These are phyloP conservation scores for Xanthorhoe designata DNA, from an alignment of 2,888 invertebrate species.

Conservation along the genomic window DNA sequence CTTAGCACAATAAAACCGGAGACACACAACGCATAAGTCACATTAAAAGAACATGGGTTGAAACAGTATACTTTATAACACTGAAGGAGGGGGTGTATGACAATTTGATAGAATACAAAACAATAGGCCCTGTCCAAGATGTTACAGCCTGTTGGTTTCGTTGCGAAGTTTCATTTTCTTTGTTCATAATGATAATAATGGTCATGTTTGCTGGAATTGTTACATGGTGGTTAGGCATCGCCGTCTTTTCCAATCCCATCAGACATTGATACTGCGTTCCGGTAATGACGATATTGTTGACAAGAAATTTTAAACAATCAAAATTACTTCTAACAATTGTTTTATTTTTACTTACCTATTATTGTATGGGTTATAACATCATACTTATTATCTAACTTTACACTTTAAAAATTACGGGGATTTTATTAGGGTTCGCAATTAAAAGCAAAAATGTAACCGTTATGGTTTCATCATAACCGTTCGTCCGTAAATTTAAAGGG, in stretches of 20 bases:
- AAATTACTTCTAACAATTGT: not conserved
- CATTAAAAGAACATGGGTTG: constrained; percentile 40
- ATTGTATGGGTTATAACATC: too few species aligned
- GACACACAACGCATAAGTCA: constrained; percentile 26
- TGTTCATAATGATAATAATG: constrained; percentile 73
- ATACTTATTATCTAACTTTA: too few species aligned
- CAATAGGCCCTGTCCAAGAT: constrained; percentile 74
- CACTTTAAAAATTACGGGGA: too few species aligned
- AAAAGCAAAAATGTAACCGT: too few species aligned
- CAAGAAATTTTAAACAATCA: not conserved
- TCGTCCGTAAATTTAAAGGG: too few species aligned
- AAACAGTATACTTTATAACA: constrained; percentile 73
- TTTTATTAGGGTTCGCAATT: too few species aligned
- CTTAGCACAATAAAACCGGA: constrained; percentile 27
- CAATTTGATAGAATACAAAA: constrained; percentile 74
- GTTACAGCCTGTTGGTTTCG: constrained; percentile 73
- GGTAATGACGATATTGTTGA: not conserved
- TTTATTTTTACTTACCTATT: not conserved
- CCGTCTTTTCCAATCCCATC: constrained; percentile 55
- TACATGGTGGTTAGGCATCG: constrained; percentile 68
- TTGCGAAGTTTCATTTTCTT: constrained; percentile 80
- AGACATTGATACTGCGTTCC: constrained; percentile 27
- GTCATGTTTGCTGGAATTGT: constrained; percentile 69
- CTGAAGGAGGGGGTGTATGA: constrained; percentile 66
- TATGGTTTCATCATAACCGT: too few species aligned